These are phyloP conservation scores for Corythucha ciliata DNA, from an alignment of 2,888 invertebrate genomes.

Conservation along the genomic window DNA sequence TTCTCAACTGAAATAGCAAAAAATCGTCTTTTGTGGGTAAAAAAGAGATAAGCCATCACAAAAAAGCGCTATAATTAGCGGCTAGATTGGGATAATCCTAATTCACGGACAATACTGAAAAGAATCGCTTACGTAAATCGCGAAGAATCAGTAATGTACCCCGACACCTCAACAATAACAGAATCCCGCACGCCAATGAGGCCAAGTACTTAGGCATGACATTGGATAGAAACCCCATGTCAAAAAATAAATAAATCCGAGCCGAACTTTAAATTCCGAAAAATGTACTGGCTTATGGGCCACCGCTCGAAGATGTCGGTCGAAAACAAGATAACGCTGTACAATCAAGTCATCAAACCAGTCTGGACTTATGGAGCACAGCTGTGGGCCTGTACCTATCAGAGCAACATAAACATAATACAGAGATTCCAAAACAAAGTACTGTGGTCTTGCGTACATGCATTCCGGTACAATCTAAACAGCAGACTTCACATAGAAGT, in stretches of 20 bases:
- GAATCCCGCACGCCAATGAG: not conserved
- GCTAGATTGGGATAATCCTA: too few relatives aligned
- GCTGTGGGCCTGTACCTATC: conserved; percentile 2
- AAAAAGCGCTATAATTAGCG: too few relatives aligned
- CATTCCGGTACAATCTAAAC: conserved; percentile 2
- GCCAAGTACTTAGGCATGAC: not conserved
- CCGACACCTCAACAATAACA: not conserved
- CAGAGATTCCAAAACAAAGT: not conserved
- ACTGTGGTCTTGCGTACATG: not conserved
- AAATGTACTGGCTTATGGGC: too few relatives aligned
- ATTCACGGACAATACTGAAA: too few relatives aligned
- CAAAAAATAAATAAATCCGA: not conserved
- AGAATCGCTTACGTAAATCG: too few relatives aligned
- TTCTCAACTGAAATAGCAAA: too few relatives aligned
- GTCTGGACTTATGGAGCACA: conserved; percentile 1
- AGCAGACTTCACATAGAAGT: too few relatives aligned
- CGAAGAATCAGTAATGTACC: not conserved
- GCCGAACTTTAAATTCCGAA: too few relatives aligned
- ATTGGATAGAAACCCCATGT: not conserved
- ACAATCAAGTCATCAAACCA: not conserved
- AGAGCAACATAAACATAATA: not conserved
- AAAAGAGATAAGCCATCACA: too few relatives aligned
- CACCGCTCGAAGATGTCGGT: not conserved
- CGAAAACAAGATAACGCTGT: conserved; percentile 3
- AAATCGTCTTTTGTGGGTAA: too few relatives aligned